phyloP scores from a whole-genome alignment of 2,888 invertebrate genomes.

The Ophion ventricosus region DNA sequence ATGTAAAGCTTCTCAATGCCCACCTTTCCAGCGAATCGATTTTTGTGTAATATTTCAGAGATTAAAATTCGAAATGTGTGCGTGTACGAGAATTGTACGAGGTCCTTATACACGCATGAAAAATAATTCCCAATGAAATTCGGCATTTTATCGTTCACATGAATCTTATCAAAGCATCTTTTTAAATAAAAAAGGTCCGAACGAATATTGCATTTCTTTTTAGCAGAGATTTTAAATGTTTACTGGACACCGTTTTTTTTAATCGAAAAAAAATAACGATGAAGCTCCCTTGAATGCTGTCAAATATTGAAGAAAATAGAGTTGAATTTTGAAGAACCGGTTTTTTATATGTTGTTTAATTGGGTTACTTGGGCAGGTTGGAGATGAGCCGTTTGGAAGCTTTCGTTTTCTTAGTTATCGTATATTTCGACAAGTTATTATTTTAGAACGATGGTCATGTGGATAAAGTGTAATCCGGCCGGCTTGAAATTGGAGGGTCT shows the following conservation, averaged over 20 bases:
- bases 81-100: background rate
- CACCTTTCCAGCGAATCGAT: background rate
- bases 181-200: background rate
- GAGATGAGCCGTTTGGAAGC: background rate
- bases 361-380: background rate
- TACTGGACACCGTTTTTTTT: background rate
- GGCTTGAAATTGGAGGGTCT: conserved; percentile 70
- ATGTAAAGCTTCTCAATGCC: conserved; percentile 13
- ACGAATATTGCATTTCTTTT: background rate
- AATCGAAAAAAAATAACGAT: background rate
- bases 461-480: conserved; percentile 68
- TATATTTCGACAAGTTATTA: background rate
- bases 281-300: background rate
- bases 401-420: background rate
- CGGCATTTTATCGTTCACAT: background rate
- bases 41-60: conserved; percentile 22
- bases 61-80: background rate
- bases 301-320: background rate
- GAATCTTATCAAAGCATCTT: background rate
- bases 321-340: background rate
- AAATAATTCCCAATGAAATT: background rate
- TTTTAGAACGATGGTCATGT: background rate
- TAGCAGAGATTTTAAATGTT: background rate
- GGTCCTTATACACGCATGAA: conserved; percentile 7
- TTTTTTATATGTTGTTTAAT: background rate